phyloP scores from a whole-genome alignment of 2,797 vertebrate genomes.

The Antrozous pallidus region DNA sequence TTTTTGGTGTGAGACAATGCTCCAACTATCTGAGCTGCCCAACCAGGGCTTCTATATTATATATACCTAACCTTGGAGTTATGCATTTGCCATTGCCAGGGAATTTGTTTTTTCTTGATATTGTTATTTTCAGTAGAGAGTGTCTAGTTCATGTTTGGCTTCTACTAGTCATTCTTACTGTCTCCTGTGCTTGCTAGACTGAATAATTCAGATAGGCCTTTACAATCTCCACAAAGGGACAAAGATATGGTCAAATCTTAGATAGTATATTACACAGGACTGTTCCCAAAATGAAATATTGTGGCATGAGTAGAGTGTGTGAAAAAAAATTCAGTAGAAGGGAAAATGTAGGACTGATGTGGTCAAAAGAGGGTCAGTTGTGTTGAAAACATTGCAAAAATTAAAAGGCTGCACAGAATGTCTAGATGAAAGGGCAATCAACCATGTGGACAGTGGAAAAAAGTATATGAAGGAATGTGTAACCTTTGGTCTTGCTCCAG shows the following conservation, averaged over 20 bases:
- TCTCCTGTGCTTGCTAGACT: not conserved
- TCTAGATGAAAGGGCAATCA: not conserved
- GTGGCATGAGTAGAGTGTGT: not conserved
- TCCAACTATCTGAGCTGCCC: not conserved
- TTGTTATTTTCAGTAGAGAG: not conserved
- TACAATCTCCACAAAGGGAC: not conserved
- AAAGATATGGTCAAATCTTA: not conserved
- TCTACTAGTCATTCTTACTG: not conserved
- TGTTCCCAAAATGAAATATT: not conserved
- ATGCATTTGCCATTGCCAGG: not conserved
- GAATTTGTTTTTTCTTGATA: not conserved
- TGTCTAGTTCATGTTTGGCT: not conserved
- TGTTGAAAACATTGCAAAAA: slow-evolving; percentile 35
- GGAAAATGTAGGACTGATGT: not conserved
- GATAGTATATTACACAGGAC: not conserved
- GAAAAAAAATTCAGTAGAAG: not conserved
- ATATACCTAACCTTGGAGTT: not conserved
- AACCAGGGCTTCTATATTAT: not conserved
- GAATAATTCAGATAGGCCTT: not conserved
- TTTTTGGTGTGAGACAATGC: not conserved
- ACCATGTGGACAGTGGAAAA: slow-evolving; percentile 2
- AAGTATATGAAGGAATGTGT: not conserved
- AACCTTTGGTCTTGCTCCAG: slow-evolving; percentile 28
- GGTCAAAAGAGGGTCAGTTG: not conserved
- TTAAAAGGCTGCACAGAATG: slow-evolving; percentile 7